Conservation (phyloP, 2,113 vertebrate genomes). For the Syngnathus floridae region DNA sequence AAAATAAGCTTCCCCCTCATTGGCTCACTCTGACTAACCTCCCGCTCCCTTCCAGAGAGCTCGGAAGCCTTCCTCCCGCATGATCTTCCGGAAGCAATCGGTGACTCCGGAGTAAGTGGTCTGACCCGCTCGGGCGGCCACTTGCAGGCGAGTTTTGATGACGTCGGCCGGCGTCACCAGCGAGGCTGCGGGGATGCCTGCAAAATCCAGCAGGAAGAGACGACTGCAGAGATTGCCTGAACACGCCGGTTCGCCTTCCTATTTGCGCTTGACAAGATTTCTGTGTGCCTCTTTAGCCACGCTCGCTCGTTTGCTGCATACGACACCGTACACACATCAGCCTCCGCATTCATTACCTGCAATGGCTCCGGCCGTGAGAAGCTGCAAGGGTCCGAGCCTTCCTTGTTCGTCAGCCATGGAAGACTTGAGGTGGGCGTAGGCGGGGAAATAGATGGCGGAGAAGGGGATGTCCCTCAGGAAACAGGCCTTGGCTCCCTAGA, state of each 20-base stretch:
- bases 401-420: conserved; percentile 85
- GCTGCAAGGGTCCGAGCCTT: conserved; percentile 82
- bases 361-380: conserved; percentile 90
- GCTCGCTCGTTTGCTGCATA: neutral
- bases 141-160: conserved; percentile 97
- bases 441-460: conserved; percentile 98
- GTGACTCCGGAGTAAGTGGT: conserved; percentile 88
- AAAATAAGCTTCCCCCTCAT: neutral
- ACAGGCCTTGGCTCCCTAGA: conserved; percentile 95
- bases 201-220: conserved; percentile 5
- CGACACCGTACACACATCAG: no score
- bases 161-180: conserved; percentile 97
- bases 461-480: conserved; percentile 99
- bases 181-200: conserved; percentile 95
- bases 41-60: conserved; percentile 96
- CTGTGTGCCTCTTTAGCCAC: no score
- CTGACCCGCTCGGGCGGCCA: conserved; percentile 92
- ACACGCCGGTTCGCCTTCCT: neutral
- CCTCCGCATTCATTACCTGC: conserved; percentile 75
- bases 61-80: conserved; percentile 84
- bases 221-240: neutral
- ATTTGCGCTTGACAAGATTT: neutral
- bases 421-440: conserved; percentile 89
- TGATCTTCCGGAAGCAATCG: conserved; percentile 92
- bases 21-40: conserved; percentile 67